A percentile compares a stretch with the other conserved stretches of the same genome.
Evolutionary conservation across 2,888 invertebrate genomes (phyloP).

Genomic region (Biston betularia): DNA sequence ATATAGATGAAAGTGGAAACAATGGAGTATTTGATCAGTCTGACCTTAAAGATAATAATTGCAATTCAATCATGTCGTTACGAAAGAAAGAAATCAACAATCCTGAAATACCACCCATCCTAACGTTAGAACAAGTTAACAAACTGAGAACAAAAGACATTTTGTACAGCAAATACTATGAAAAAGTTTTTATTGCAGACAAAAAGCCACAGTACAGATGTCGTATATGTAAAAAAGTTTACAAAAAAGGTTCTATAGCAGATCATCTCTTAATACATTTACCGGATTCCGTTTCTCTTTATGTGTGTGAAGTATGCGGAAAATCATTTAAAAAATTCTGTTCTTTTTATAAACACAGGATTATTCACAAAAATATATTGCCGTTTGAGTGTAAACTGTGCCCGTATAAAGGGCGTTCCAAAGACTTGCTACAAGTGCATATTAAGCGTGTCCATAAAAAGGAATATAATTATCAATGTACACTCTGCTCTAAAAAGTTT

Average conservation of each 20-base stretch:
- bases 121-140: not conserved
- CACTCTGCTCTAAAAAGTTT: not conserved
- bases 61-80: not conserved
- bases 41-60: no score
- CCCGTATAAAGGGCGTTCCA: slow-evolving; percentile 6
- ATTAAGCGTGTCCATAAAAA: slow-evolving; percentile 5
- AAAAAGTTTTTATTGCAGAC: not conserved
- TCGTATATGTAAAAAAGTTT: slow-evolving; percentile 1
- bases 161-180: not conserved
- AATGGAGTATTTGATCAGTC: not conserved
- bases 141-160: not conserved
- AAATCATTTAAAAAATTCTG: slow-evolving; percentile 9
- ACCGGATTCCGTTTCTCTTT: not conserved
- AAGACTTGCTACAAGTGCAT: not conserved
- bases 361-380: not conserved
- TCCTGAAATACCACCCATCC: not conserved
- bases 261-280: slow-evolving; percentile 4
- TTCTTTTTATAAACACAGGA: not conserved
- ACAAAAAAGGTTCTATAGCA: not conserved
- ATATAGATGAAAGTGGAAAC: not conserved
- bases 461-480: slow-evolving; percentile 8
- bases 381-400: slow-evolving; percentile 18
- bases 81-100: not conserved
- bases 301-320: slow-evolving; percentile 5
- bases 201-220: not conserved